phyloP scores from a whole-genome alignment of 2,888 invertebrate genomes.

The Dasysyrphus albostriatus region DNA sequence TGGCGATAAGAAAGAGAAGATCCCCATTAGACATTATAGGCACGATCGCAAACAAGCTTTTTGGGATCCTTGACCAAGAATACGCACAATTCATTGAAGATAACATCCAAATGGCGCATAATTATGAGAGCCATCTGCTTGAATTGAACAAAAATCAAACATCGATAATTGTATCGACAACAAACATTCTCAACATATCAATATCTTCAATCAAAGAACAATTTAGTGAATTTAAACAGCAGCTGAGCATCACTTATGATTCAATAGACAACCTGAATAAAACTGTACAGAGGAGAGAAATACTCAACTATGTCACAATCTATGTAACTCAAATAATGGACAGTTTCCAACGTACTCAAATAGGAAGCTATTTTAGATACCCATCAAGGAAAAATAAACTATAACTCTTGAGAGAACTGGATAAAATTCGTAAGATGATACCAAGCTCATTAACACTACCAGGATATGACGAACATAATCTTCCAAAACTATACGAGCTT shows the following conservation, averaged over 20 bases:
- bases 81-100: constrained; percentile 3
- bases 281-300: neutral
- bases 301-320: neutral
- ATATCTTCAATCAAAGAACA: neutral
- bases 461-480: no score
- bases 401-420: neutral
- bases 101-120: constrained; percentile 1
- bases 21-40: no score
- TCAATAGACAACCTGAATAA: neutral
- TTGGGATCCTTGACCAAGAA: constrained; percentile 11
- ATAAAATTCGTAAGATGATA: neutral
- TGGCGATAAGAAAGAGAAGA: no score
- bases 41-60: constrained; percentile 4
- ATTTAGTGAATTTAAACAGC: neutral
- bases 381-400: neutral
- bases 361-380: neutral
- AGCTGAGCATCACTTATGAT: neutral
- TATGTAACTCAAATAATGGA: neutral
- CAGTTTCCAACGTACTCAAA: neutral
- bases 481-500: constrained; percentile 11
- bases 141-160: no score
- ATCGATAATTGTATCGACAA: neutral
- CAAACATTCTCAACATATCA: neutral
- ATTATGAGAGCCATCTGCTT: neutral
- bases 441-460: neutral